These are phyloP conservation scores for Helarctos malayanus DNA, from an alignment of 2,797 vertebrate species.

Conservation along the genomic window DNA sequence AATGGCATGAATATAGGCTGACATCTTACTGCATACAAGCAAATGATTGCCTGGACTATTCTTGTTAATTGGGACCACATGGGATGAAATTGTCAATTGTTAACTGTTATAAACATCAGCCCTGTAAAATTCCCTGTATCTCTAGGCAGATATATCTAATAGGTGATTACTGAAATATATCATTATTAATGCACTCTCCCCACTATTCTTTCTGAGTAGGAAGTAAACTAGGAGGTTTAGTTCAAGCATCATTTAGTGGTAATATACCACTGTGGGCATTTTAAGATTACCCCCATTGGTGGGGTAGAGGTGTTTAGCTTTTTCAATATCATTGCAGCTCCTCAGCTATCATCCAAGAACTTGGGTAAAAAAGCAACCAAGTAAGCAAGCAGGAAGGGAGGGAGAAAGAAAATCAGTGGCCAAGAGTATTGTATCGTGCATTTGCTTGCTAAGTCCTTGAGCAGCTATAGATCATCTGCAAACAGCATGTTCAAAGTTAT, in stretches of 20 bases:
- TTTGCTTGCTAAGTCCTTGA: background rate
- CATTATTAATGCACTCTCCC: background rate
- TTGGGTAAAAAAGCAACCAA: background rate
- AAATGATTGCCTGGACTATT: background rate
- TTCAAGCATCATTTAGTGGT: conserved; percentile 30
- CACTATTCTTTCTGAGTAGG: background rate
- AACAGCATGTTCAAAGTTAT: background rate
- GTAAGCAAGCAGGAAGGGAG: background rate
- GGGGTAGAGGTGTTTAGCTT: background rate
- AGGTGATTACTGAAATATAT: conserved; percentile 5
- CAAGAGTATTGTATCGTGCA: background rate
- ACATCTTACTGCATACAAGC: background rate
- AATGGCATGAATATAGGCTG: background rate
- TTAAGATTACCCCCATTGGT: conserved; percentile 34
- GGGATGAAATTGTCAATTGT: conserved; percentile 34
- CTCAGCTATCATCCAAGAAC: background rate
- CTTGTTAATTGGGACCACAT: background rate
- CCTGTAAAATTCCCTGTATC: background rate
- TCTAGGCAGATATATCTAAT: background rate
- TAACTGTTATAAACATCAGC: background rate
- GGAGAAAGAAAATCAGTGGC: background rate
- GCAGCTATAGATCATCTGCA: background rate
- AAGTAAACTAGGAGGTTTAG: background rate
- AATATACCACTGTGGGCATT: background rate
- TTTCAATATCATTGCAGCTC: background rate